A percentile compares a stretch with the other conserved stretches of the same genome.
Evolutionary conservation across 1,140 invertebrate species (phyloP).

Genomic region (Trinorchestia longiramus): DNA sequence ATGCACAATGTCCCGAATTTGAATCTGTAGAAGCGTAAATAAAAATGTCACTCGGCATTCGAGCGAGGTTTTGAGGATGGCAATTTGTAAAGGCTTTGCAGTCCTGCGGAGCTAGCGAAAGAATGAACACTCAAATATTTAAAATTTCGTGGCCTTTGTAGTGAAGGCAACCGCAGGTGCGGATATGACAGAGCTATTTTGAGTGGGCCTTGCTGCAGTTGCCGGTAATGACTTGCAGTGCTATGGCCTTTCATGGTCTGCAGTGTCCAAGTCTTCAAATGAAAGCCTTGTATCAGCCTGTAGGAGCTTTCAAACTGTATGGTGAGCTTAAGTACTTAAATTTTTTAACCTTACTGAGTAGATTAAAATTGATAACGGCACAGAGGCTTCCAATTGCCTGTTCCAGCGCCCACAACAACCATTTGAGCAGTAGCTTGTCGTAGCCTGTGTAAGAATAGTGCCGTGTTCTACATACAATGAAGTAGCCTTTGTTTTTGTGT

Average conservation of each 20-base stretch:
- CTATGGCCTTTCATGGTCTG: neutral
- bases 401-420: no score
- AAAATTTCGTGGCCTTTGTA: slow-evolving; percentile 1
- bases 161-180: neutral
- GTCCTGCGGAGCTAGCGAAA: neutral
- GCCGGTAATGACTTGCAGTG: neutral
- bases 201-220: neutral
- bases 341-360: no score
- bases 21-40: neutral
- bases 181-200: neutral
- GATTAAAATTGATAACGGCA: no score
- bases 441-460: no score
- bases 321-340: no score
- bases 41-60: neutral
- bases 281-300: no score
- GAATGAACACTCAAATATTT: slow-evolving; percentile 20
- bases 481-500: no score
- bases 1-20: neutral
- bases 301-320: no score
- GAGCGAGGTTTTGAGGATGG: neutral
- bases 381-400: no score
- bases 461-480: no score
- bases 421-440: no score
- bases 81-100: slow-evolving; percentile 27
- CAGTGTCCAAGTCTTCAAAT: neutral